phyloP scores from a whole-genome alignment of 2,113 vertebrate genomes.

The Patagioenas fasciata region DNA sequence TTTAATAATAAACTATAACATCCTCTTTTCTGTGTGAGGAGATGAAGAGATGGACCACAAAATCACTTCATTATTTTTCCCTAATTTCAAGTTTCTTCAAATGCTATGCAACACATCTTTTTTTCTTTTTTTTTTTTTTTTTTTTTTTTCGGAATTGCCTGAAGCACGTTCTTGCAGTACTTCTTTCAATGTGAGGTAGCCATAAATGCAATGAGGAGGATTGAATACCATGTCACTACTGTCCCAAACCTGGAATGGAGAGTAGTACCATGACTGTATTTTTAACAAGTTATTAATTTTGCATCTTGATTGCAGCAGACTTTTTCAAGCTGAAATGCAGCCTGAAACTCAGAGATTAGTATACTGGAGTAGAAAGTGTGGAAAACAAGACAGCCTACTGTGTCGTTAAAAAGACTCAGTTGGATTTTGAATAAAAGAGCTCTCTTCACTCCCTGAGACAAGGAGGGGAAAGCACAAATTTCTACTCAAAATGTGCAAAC shows the following conservation, averaged over 20 bases:
- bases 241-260: neutral
- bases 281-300: neutral
- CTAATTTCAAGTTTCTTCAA: neutral
- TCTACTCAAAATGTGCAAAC: neutral
- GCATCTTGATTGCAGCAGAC: neutral
- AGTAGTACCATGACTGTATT: neutral
- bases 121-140: neutral
- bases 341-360: neutral
- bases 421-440: neutral
- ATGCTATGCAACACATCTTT: neutral
- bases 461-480: neutral
- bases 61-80: neutral
- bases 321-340: neutral
- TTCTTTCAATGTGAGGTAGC: neutral
- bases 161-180: neutral
- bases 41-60: neutral
- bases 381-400: neutral
- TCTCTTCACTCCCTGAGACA: neutral
- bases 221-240: neutral
- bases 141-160: neutral
- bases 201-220: neutral
- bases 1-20: neutral
- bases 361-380: neutral
- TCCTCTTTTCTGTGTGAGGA: neutral
- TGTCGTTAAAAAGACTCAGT: neutral